These are phyloP conservation scores for Drosophila affinis DNA, from an alignment of 2,888 invertebrate genomes.

Conservation along the genomic window DNA sequence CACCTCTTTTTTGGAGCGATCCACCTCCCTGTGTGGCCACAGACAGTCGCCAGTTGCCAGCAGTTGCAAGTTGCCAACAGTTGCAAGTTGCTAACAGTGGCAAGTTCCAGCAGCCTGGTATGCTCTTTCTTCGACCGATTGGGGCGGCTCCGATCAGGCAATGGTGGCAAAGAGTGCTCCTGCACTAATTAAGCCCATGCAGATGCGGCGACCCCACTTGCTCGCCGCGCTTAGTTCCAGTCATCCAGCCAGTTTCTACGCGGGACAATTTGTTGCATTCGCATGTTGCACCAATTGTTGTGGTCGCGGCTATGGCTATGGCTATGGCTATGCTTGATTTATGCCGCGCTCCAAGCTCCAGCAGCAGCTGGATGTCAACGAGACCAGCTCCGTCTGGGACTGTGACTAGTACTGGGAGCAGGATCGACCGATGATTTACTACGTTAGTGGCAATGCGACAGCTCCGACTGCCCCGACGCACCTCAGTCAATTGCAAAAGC, in stretches of 20 bases:
- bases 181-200: constrained; percentile 62
- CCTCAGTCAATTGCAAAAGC: constrained; percentile 79
- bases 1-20: constrained; percentile 57
- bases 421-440: constrained; percentile 68
- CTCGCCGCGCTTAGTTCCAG: too few species aligned
- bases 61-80: too few species aligned
- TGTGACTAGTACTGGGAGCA: constrained; percentile 13
- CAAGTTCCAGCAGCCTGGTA: constrained; percentile 5
- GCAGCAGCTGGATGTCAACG: constrained; percentile 78
- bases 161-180: too few species aligned
- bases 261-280: constrained; percentile 75
- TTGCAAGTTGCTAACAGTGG: constrained; percentile 5
- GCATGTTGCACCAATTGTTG: constrained; percentile 81
- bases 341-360: constrained; percentile 64
- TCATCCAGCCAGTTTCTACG: neutral
- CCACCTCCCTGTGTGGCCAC: constrained; percentile 34
- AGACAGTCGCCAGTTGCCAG: constrained; percentile 3
- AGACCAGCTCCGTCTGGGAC: constrained; percentile 11
- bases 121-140: constrained; percentile 20
- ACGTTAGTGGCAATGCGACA: constrained; percentile 67
- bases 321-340: constrained; percentile 78
- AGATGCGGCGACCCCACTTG: constrained; percentile 20
- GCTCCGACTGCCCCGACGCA: constrained; percentile 69
- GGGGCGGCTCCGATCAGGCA: neutral
- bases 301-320: constrained; percentile 60